Evolutionary conservation across 1,140 invertebrate genomes (phyloP).

Genomic region (Hypsibius dujardini): DNA sequence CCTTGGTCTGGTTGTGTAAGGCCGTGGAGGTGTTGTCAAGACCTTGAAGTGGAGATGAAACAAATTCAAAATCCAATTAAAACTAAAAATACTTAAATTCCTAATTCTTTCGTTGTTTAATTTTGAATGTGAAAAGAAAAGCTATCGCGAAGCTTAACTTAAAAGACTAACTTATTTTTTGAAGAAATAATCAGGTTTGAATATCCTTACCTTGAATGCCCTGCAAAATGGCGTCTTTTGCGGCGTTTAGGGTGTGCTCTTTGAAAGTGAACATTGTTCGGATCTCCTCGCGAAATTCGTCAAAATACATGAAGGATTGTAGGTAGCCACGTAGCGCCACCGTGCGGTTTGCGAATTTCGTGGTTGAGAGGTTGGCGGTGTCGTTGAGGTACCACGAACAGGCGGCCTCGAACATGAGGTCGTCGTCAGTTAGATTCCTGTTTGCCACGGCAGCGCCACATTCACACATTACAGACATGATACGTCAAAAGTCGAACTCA

Average conservation of each 20-base stretch:
- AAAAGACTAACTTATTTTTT: no score
- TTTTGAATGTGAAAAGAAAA: no score
- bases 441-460: neutral
- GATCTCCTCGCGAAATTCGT: neutral
- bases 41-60: neutral
- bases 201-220: neutral
- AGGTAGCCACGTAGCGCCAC: neutral
- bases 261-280: neutral
- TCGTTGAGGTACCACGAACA: no score
- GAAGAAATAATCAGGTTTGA: no score
- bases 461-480: neutral
- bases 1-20: neutral
- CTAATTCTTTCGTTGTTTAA: no score
- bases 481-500: no score
- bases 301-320: neutral
- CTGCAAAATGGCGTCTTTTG: neutral
- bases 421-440: neutral
- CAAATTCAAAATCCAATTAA: neutral
- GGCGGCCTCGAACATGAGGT: no score
- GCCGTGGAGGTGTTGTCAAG: neutral
- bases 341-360: neutral
- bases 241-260: neutral
- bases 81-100: no score
- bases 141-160: no score
- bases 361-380: no score